Evolutionary conservation across 1,140 invertebrate genomes (phyloP).

Genomic region (Ruditapes philippinarum): DNA sequence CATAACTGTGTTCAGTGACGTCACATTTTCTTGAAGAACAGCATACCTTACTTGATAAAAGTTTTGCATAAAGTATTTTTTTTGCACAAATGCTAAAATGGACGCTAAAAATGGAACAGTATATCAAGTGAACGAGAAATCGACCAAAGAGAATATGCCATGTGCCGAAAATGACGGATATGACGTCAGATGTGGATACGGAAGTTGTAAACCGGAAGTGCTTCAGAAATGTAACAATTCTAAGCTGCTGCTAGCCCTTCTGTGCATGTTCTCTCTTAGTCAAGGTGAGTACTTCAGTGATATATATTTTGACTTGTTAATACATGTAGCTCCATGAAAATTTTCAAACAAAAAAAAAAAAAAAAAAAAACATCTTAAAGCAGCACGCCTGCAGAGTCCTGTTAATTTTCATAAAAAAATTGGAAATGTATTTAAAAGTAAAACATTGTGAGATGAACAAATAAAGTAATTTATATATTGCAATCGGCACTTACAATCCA

Average conservation of each 20-base stretch:
- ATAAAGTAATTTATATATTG: too few species aligned
- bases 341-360: not conserved
- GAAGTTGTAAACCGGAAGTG: constrained; percentile 84
- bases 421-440: too few species aligned
- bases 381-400: too few species aligned
- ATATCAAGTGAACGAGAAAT: not conserved
- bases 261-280: constrained; percentile 93
- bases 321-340: not conserved
- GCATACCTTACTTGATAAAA: too few species aligned
- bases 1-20: too few species aligned
- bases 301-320: not conserved
- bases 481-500: too few species aligned
- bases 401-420: too few species aligned
- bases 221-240: constrained; percentile 92
- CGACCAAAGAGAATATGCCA: not conserved
- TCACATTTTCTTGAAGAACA: too few species aligned
- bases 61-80: too few species aligned
- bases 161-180: not conserved
- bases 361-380: not conserved
- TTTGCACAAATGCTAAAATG: not conserved
- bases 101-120: not conserved
- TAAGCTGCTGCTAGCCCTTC: constrained; percentile 93
- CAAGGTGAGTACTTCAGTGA: constrained; percentile 89
- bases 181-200: constrained; percentile 67
- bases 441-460: too few species aligned